phyloP scores from a whole-genome alignment of 2,888 invertebrate genomes.

The Megaustenia siamemsis region DNA sequence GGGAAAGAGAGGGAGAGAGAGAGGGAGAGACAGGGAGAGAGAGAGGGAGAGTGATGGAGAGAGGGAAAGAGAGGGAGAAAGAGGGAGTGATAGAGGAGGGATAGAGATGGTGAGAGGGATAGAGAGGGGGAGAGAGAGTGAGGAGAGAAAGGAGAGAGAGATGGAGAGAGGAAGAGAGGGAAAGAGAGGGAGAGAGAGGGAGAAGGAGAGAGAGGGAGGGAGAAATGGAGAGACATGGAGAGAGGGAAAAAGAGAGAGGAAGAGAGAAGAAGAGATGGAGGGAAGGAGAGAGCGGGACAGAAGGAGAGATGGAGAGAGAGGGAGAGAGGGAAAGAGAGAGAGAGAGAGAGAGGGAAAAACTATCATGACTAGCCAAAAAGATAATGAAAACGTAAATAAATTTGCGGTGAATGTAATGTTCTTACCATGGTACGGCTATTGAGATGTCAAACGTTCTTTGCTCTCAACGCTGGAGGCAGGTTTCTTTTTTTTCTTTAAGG shows the following conservation, averaged over 20 bases:
- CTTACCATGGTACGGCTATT: too few relatives aligned
- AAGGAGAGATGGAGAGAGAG: neutral
- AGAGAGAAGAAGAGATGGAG: neutral
- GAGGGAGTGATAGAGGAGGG: neutral
- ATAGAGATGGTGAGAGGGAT: neutral
- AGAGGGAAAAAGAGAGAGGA: neutral
- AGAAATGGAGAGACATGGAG: neutral
- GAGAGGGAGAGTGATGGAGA: neutral
- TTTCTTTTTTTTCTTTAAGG: too few relatives aligned
- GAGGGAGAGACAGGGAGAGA: neutral
- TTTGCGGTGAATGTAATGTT: too few relatives aligned
- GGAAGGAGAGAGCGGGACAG: neutral
- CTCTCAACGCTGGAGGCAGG: too few relatives aligned
- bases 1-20: neutral
- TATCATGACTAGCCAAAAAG: too few relatives aligned
- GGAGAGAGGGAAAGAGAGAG: neutral
- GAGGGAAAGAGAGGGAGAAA: neutral
- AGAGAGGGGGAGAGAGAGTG: slow-evolving; percentile 29
- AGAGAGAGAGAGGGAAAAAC: too few relatives aligned
- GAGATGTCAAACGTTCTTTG: too few relatives aligned
- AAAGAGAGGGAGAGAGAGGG: neutral
- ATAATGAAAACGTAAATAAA: too few relatives aligned
- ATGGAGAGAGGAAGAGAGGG: neutral
- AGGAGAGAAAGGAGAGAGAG: neutral
- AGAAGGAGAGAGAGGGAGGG: neutral